phyloP scores from a whole-genome alignment of 1,140 invertebrate species.

The Drosophila nasuta region DNA sequence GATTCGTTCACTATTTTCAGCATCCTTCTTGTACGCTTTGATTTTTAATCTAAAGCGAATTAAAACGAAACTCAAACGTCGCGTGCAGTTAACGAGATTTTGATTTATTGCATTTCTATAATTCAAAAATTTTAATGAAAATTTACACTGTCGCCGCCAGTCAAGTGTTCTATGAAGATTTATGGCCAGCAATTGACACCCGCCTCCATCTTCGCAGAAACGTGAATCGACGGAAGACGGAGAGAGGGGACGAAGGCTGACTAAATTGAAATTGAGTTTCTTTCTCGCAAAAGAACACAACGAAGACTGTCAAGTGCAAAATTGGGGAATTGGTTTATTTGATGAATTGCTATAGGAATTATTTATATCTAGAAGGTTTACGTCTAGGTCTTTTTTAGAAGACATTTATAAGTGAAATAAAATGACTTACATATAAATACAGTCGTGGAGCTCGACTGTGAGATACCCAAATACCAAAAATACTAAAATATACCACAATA shows the following conservation, averaged over 20 bases:
- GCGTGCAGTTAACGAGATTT: slow-evolving; percentile 69
- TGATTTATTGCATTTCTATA: slow-evolving; percentile 76
- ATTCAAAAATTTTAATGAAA: slow-evolving; percentile 72
- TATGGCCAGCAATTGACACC: slow-evolving; percentile 74
- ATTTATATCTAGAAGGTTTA: slow-evolving; percentile 6
- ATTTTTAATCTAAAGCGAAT: slow-evolving; percentile 54
- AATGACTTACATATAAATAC: too few species aligned
- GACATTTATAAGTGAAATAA: too few species aligned
- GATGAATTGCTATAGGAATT: slow-evolving; percentile 48
- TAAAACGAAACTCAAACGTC: slow-evolving; percentile 66
- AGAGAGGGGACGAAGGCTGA: slow-evolving; percentile 13
- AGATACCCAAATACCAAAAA: too few species aligned
- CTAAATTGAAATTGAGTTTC: slow-evolving; percentile 65
- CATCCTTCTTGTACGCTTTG: slow-evolving; percentile 13
- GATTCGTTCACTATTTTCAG: background rate
- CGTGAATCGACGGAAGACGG: background rate
- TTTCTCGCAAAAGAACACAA: slow-evolving; percentile 2
- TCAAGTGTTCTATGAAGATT: slow-evolving; percentile 78
- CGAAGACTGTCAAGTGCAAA: background rate
- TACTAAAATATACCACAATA: too few species aligned
- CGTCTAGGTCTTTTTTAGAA: too few species aligned
- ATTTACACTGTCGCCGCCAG: slow-evolving; percentile 72
- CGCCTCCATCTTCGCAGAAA: slow-evolving; percentile 43
- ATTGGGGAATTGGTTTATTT: slow-evolving; percentile 19
- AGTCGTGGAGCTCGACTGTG: too few species aligned